Evolutionary conservation across 2,888 invertebrate species (phyloP).

Genomic region (Phortica okadai): DNA sequence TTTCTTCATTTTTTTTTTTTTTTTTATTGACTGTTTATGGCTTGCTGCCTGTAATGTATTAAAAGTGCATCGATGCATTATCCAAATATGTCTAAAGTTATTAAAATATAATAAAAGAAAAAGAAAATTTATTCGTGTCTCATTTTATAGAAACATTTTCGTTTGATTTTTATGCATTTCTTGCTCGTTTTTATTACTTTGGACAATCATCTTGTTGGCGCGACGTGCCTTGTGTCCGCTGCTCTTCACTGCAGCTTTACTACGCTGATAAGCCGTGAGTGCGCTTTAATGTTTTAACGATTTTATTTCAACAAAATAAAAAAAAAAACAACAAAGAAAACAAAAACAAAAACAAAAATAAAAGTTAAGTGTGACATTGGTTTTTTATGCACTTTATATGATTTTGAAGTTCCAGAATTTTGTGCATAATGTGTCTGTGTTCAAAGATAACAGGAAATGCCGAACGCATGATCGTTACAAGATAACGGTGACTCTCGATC

Average conservation of each 20-base stretch:
- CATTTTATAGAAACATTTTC: background rate
- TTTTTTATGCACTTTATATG: background rate
- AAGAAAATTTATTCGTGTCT: background rate
- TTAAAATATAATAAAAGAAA: background rate
- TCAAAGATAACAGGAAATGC: no score
- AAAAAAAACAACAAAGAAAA: no score
- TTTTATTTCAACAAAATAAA: background rate
- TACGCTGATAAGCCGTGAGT: background rate
- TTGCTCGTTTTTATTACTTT: background rate
- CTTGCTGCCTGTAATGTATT: background rate
- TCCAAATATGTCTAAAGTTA: background rate
- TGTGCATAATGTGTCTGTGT: no score
- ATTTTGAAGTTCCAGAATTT: no score
- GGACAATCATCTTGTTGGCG: background rate
- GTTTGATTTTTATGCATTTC: background rate
- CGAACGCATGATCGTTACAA: no score
- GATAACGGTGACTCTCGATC: no score
- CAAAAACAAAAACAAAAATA: background rate
- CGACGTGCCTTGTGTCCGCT: background rate
- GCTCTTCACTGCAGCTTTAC: background rate
- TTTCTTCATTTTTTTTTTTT: background rate
- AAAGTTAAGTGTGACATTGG: background rate
- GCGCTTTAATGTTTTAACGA: background rate
- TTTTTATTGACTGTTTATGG: slow-evolving; percentile 12
- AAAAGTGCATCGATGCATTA: background rate